Evolutionary conservation across 1,140 invertebrate genomes (phyloP), one percentile per base, ranked within the genome.

Genomic region (Mya arenaria): DNA sequence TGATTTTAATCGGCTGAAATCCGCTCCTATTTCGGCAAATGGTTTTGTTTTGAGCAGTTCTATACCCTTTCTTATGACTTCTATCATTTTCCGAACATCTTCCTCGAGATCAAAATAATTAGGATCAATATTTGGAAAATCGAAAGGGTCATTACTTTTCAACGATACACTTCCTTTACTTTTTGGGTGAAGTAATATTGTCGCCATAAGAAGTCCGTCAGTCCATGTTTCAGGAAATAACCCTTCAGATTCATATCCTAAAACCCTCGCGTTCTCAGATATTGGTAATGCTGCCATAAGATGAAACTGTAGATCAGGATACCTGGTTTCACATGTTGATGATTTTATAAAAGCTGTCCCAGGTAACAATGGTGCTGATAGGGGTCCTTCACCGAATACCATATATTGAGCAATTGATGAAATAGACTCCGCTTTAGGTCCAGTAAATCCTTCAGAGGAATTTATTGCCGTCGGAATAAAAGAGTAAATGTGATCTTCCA

Each of bases 1-100:
- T 98, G 97, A 89, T 97, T 98, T 58, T 96, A 95, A 0, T 97
- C 97, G 25, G 88, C 83, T 10, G 92, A 86, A 28, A 89, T 34
- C n/a, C 1, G 85, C 79, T 28, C 79, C 78, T 4, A 85, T 68
- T 15, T 63, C 28, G 41, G 78, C 37, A 23, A 85, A 58, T 13
- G 62, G 23, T 17, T 66, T 17, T 5, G 84, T 85, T 19, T 79
- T 32, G 13, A 79, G 19, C 19, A 82, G 30, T 30, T 37, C 28
- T 30, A 75, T 55, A n/a, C 56, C 55, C 19, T 68, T 65, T 28
- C 66, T 60, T 19, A 85, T 79, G 68, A 66, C 84, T 72, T 72
- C 68, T n/a, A 80, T 36, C 17, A 85, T 34, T 6, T 37, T 65
- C 23, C 72, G 48, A 17, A 85, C 41, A 44, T 85, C 84, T 37